These are phyloP conservation scores for Acanthisitta chloris DNA, from an alignment of 2,113 vertebrate species.

Conservation along the genomic window DNA sequence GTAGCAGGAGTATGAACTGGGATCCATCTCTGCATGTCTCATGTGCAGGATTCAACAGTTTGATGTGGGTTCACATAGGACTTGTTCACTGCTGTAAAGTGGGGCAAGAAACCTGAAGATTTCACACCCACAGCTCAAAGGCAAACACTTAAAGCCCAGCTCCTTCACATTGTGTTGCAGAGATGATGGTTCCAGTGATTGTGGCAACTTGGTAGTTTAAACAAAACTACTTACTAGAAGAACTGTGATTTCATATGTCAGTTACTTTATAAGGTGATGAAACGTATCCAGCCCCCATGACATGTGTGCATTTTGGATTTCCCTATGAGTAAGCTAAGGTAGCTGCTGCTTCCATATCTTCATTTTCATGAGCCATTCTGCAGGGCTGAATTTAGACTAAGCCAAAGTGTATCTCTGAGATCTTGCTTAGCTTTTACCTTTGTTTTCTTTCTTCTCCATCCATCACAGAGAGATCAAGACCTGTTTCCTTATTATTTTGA, in stretches of 20 bases:
- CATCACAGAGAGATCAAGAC: neutral
- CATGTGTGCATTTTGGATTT: neutral
- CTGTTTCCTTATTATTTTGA: neutral
- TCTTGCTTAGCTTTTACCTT: neutral
- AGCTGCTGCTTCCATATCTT: neutral
- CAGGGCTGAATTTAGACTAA: neutral
- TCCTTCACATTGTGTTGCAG: neutral
- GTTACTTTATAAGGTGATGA: neutral
- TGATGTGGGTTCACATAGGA: neutral
- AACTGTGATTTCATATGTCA: neutral
- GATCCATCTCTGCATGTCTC: rapidly evolving
- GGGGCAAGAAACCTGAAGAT: neutral
- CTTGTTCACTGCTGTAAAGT: neutral
- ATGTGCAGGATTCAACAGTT: neutral
- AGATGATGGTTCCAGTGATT: neutral
- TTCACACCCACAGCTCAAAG: neutral
- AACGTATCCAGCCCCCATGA: neutral
- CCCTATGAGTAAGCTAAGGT: neutral
- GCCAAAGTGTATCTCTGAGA: neutral
- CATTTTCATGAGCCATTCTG: neutral
- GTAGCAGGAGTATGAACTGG: neutral
- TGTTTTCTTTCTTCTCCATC: neutral
- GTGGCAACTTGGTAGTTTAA: neutral
- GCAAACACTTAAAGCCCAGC: neutral
- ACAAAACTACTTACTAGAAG: neutral